Conservation (phyloP, 2,113 vertebrate species). For the Rhinolophus ferrumequinum region DNA sequence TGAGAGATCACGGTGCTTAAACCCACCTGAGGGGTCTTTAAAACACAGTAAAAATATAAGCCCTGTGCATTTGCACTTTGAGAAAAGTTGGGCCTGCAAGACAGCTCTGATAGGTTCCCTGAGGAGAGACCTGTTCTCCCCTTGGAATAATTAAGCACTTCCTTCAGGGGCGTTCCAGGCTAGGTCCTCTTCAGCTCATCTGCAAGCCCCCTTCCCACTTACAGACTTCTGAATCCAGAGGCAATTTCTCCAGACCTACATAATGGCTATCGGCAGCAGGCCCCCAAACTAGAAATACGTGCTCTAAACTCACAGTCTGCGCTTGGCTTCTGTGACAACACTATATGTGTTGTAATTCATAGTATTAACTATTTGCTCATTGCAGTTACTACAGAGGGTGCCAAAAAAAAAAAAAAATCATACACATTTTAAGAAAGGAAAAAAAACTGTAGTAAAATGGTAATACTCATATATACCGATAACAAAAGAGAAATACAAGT, state of each 20-base stretch:
- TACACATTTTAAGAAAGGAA: too few relatives aligned
- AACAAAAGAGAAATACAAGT: too few relatives aligned
- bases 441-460: too few relatives aligned
- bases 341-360: background rate
- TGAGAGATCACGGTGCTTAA: background rate
- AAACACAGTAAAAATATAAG: background rate
- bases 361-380: background rate
- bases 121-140: background rate
- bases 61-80: background rate
- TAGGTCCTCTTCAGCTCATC: background rate
- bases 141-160: background rate
- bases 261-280: background rate
- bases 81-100: too few relatives aligned
- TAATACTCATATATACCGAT: too few relatives aligned
- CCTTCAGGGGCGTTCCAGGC: background rate
- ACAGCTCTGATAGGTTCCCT: background rate
- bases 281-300: background rate
- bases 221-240: background rate
- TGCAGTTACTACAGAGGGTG: background rate
- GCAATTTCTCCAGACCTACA: background rate
- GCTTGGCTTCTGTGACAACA: constrained; percentile 1
- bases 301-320: background rate
- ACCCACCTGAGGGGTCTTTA: background rate
- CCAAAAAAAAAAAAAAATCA: too few relatives aligned
- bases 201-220: background rate